phyloP scores from a whole-genome alignment of 2,797 vertebrate species.

The Darevskia nairensis region DNA sequence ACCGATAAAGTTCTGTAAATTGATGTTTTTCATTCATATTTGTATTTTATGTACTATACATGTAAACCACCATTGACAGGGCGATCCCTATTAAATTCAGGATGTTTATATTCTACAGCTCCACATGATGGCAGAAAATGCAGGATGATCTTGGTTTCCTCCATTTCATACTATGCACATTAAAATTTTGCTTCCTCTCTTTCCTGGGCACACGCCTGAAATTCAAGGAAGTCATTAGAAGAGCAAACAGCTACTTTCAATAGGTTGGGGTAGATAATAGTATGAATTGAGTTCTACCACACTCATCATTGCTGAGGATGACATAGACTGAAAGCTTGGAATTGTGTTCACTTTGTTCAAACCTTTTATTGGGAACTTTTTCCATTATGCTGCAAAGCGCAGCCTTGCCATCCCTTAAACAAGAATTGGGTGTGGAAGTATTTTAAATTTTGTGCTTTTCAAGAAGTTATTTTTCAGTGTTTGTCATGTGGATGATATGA shows the following conservation, averaged over 20 bases:
- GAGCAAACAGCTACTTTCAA: background rate
- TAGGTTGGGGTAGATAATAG: background rate
- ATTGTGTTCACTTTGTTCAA: background rate
- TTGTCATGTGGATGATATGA: background rate
- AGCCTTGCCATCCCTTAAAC: background rate
- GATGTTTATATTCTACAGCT: background rate
- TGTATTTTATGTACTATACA: no score
- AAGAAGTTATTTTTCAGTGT: background rate
- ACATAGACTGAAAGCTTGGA: background rate
- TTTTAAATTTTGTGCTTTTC: background rate
- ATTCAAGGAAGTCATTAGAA: background rate
- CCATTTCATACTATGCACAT: background rate
- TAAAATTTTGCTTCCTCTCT: background rate
- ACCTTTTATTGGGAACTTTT: background rate
- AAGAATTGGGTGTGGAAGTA: background rate
- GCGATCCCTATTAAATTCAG: no score
- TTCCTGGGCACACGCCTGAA: background rate
- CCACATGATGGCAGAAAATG: background rate
- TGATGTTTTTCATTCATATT: no score
- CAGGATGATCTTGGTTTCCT: background rate
- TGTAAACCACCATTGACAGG: no score
- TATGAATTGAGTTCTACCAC: background rate
- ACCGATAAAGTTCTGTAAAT: no score
- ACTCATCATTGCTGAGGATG: background rate
- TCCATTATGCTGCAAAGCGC: background rate